These are phyloP conservation scores for Amazona ochrocephala DNA, from an alignment of 2,797 vertebrate genomes.

Conservation along the genomic window DNA sequence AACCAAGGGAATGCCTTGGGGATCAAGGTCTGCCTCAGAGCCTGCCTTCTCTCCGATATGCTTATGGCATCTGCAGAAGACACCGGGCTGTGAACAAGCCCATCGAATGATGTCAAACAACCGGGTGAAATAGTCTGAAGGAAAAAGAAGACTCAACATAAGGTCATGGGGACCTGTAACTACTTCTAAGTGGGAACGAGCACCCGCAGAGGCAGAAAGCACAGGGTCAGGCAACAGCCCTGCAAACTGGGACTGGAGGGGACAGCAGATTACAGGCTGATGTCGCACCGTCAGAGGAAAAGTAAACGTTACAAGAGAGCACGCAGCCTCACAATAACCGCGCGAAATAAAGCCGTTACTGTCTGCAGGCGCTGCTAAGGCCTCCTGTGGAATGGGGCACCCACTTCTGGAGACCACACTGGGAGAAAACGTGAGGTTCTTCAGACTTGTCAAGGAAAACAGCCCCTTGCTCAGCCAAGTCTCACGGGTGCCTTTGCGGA, in stretches of 20 bases:
- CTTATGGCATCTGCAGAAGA: not conserved
- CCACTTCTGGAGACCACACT: not conserved
- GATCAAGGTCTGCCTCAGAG: not conserved
- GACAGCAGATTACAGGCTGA: not conserved
- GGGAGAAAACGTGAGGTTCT: not conserved
- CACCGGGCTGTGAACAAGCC: not conserved
- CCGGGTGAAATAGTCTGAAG: not conserved
- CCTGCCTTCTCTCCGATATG: not conserved
- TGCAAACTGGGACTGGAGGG: not conserved
- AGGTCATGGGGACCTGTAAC: not conserved
- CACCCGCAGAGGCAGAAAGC: not conserved
- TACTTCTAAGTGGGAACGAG: not conserved
- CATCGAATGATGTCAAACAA: not conserved
- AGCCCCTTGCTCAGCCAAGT: not conserved
- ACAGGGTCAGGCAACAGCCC: not conserved
- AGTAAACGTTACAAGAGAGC: not conserved
- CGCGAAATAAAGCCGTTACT: not conserved
- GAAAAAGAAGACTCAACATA: not conserved
- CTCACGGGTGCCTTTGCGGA: not conserved
- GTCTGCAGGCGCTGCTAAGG: not conserved
- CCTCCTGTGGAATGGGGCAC: not conserved
- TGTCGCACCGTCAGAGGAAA: not conserved
- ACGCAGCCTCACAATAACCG: accelerated
- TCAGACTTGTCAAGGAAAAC: not conserved
- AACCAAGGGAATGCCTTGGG: not conserved